Evolutionary conservation across 2,113 vertebrate genomes (phyloP).

Genomic region (Syngnathoides biaculeatus): DNA sequence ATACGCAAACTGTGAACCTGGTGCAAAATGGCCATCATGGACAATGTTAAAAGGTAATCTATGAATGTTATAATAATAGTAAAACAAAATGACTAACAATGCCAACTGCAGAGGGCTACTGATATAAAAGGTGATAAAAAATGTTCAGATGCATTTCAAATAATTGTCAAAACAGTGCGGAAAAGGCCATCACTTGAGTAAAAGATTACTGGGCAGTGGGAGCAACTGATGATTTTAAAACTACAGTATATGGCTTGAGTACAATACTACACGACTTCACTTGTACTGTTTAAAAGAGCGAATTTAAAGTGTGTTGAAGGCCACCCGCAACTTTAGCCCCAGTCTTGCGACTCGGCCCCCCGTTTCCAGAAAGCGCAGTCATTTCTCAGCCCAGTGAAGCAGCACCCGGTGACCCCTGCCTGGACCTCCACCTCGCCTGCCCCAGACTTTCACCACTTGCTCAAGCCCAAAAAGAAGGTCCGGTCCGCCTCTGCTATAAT

Average conservation of each 20-base stretch:
- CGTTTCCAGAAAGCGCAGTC: constrained; percentile 65
- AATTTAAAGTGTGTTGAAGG: constrained; percentile 50
- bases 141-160: constrained; percentile 27
- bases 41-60: too few relatives aligned
- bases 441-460: constrained; percentile 36
- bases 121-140: too few relatives aligned
- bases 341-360: constrained; percentile 62
- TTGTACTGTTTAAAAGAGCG: constrained; percentile 49
- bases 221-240: not conserved
- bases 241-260: constrained; percentile 29
- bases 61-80: too few relatives aligned
- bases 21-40: too few relatives aligned
- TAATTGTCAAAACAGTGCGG: constrained; percentile 16
- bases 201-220: not conserved
- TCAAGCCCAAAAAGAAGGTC: constrained; percentile 41
- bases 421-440: constrained; percentile 56
- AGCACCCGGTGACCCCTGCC: constrained; percentile 66
- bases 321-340: constrained; percentile 46
- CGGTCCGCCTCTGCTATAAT: constrained; percentile 56
- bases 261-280: constrained; percentile 16
- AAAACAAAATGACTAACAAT: constrained; percentile 3
- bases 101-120: not conserved
- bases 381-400: constrained; percentile 75
- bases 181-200: not conserved
- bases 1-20: too few relatives aligned